Conservation (phyloP, 2,113 vertebrate species). For the Oryzias woworae region DNA sequence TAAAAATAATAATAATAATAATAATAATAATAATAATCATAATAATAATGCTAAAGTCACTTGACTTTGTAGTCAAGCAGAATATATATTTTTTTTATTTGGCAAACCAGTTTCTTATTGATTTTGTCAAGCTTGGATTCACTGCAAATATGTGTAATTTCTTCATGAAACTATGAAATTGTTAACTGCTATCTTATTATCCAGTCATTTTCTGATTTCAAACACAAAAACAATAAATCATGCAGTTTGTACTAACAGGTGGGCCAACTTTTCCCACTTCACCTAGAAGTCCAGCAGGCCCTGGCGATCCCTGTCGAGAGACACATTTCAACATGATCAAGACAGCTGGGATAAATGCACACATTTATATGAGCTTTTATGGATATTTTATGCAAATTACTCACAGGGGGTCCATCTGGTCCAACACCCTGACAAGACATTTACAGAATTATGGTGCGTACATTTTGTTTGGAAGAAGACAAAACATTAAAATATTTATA, state of each 20-base stretch:
- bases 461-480: neutral
- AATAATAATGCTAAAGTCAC: too few relatives aligned
- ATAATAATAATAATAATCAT: too few relatives aligned
- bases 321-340: neutral
- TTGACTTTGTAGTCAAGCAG: too few relatives aligned
- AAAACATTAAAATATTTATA: slow-evolving; percentile 2
- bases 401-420: slow-evolving; percentile 86
- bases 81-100: too few relatives aligned
- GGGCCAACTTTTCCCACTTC: slow-evolving; percentile 86
- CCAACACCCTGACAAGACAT: slow-evolving; percentile 84
- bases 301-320: slow-evolving; percentile 84
- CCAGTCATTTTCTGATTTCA: neutral
- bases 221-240: neutral
- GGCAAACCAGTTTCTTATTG: too few relatives aligned
- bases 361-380: neutral
- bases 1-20: too few relatives aligned
- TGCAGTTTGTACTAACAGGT: slow-evolving; percentile 81
- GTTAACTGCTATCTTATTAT: too few relatives aligned
- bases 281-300: slow-evolving; percentile 89
- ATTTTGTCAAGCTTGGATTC: too few relatives aligned
- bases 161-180: too few relatives aligned
- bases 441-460: neutral
- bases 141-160: too few relatives aligned
- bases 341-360: neutral
- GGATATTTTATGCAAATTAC: slow-evolving; percentile 51